These are phyloP conservation scores for Helarctos malayanus DNA, from an alignment of 2,797 vertebrate genomes.

Conservation along the genomic window DNA sequence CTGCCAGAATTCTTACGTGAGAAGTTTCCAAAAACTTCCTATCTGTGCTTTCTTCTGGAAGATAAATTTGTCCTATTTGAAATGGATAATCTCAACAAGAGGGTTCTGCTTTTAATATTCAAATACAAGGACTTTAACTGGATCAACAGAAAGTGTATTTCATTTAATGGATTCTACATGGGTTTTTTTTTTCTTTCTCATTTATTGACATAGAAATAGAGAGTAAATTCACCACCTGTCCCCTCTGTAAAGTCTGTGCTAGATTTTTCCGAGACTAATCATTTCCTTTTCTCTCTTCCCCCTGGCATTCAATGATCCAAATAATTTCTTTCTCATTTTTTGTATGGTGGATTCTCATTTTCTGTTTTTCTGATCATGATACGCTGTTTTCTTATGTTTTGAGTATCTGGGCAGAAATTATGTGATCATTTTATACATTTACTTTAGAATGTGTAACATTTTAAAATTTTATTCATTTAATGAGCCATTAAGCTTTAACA, in stretches of 20 bases:
- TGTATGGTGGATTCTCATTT: background rate
- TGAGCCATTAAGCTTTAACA: background rate
- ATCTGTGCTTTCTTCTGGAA: background rate
- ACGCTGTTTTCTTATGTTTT: background rate
- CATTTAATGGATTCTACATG: background rate
- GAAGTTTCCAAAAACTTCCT: background rate
- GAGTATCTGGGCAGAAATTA: conserved; percentile 29
- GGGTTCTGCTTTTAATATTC: background rate
- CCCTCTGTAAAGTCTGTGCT: background rate
- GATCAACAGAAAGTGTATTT: background rate
- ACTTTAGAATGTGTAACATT: background rate
- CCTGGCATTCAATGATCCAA: background rate
- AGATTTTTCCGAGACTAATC: background rate
- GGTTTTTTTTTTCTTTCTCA: background rate
- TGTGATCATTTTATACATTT: background rate
- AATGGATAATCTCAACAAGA: background rate
- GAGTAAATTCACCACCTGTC: background rate
- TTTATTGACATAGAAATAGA: background rate
- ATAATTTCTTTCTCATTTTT: conserved; percentile 13
- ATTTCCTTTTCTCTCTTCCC: background rate
- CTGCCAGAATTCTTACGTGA: conserved; percentile 9
- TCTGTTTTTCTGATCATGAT: conserved; percentile 17
- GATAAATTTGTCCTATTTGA: background rate
- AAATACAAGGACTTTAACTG: background rate
- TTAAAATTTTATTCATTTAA: conserved; percentile 32